phyloP scores from a whole-genome alignment of 2,797 vertebrate species.

The Alauda arvensis region DNA sequence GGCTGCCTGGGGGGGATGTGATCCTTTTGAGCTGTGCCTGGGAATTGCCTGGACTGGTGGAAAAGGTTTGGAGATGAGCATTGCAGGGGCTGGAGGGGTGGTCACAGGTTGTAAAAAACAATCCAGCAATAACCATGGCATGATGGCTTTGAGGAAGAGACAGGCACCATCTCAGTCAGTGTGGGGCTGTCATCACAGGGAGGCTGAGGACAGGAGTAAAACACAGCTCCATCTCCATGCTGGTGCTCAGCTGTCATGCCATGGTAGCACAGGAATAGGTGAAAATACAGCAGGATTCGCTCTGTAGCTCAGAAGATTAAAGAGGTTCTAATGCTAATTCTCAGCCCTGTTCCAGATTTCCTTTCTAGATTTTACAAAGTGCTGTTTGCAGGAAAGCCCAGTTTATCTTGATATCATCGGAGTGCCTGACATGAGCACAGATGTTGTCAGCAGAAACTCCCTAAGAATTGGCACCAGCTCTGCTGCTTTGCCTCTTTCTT shows the following conservation, averaged over 20 bases:
- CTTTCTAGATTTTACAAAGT: conserved; percentile 29
- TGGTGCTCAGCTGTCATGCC: not conserved
- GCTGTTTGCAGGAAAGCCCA: not conserved
- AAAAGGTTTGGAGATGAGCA: fast-evolving
- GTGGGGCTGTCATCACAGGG: not conserved
- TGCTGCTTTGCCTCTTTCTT: not conserved
- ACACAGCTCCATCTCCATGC: fast-evolving
- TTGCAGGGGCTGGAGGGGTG: not conserved
- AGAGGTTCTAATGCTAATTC: not conserved
- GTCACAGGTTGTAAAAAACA: not conserved
- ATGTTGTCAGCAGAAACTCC: conserved; percentile 40
- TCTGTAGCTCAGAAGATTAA: not conserved
- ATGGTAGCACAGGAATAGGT: fast-evolving
- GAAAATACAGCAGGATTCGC: not conserved
- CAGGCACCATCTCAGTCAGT: fast-evolving
- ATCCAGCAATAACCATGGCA: not conserved
- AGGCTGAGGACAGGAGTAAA: not conserved
- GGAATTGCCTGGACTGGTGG: not conserved
- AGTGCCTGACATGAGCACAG: conserved; percentile 16
- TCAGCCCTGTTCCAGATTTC: conserved; percentile 43
- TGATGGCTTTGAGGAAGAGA: not conserved
- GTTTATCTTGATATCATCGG: conserved; percentile 35
- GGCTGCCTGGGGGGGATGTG: not conserved
- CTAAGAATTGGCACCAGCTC: conserved; percentile 14
- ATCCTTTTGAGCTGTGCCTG: not conserved